Base-by-base conservation (phyloP, 2,113 vertebrate genomes). In the Verasper variegatus region DNA sequence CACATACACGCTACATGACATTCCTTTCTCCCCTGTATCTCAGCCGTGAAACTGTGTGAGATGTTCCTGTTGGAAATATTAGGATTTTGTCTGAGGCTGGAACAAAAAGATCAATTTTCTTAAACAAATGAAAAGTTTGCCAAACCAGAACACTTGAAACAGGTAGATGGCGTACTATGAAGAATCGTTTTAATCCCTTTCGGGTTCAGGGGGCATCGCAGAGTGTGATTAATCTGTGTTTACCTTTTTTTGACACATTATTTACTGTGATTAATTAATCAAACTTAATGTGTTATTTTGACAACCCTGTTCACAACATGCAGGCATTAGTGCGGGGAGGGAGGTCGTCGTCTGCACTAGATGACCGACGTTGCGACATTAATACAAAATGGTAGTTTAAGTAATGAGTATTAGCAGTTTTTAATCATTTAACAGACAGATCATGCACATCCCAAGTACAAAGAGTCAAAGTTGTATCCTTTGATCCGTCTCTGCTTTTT, bases 191-290 rank as follows among this genome's bases (percentile, higher is more conserved):
- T 4, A 31, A 1, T 18, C 15, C 57, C 57, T 2, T 31, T 4
- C 1, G 11, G 14, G 55, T 23, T 24, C 23, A 15, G 14, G 15
- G 57, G 26, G 24, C 57, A 31, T 27, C 3, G 5, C 2, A 8
- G 57, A 3, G 26, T 42, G 12, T 21, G 31, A 42, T 37, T 40
- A 20, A 40, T 62, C 54, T 13, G 11, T 24, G 54, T 56, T 23
- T 13, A 62, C 4, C 4, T 8, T 37, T 40, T 51, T 37, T 40
- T n/a, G 60, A 62, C 31, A 11, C 20, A 6, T 40, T 21, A 62
- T 62, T n/a, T 62, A 21, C 60, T 42, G 35, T 42, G 60, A 62
- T 62, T 42, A 21, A 62, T 40, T 40, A 62, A 21, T 62, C 31
- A 62, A 42, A 62, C 21, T 42, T 14, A 42, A 62, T 26, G 35